Evolutionary conservation across 2,113 vertebrate species (phyloP).

Genomic region (Hylia prasina): DNA sequence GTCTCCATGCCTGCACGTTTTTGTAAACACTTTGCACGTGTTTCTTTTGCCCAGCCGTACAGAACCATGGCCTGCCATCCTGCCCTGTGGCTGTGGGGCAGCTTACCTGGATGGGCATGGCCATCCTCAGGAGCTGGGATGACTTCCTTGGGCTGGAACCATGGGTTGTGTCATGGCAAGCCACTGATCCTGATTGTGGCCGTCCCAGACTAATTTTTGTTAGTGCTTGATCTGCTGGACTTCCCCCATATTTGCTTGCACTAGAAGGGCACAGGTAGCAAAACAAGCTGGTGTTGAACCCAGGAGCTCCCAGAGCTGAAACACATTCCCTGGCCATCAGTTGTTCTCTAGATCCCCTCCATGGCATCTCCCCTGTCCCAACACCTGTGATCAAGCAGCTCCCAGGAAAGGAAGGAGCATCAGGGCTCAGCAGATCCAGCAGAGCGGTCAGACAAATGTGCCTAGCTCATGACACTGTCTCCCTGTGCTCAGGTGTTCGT

Average conservation of each 20-base stretch:
- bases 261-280: not conserved
- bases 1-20: not conserved
- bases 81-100: not conserved
- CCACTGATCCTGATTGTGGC: not conserved
- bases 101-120: not conserved
- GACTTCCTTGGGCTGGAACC: not conserved
- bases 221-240: not conserved
- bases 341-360: not conserved
- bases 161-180: not conserved
- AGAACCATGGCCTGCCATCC: not conserved
- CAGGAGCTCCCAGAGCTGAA: not conserved
- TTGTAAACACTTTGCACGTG: not conserved
- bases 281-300: not conserved
- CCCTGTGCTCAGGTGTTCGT: constrained; percentile 83
- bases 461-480: not conserved
- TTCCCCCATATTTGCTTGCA: not conserved
- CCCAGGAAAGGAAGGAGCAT: not conserved
- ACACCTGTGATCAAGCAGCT: not conserved
- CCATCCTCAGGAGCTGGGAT: not conserved
- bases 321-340: not conserved
- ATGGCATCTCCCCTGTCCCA: not conserved
- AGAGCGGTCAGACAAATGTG: not conserved
- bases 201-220: not conserved
- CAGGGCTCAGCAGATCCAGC: not conserved
- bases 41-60: not conserved